Evolutionary conservation across 2,113 vertebrate genomes (phyloP).

Genomic region (Tyrannus savana): DNA sequence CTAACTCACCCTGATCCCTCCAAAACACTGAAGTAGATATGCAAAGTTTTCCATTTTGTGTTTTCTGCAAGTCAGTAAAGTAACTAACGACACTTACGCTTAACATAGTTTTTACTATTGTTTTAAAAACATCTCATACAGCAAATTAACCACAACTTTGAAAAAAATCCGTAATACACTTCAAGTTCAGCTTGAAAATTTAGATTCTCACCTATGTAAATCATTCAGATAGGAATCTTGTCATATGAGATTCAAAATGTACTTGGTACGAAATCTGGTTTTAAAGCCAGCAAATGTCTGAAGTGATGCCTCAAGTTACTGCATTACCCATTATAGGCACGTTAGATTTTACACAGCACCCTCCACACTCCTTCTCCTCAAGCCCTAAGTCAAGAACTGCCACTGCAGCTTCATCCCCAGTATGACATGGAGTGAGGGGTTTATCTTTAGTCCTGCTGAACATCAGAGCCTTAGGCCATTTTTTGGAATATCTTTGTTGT

Average conservation of each 20-base stretch:
- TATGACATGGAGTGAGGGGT: accelerated
- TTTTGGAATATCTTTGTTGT: not conserved
- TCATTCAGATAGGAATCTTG: not conserved
- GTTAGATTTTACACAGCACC: not conserved
- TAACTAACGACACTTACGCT: not conserved
- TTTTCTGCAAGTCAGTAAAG: not conserved
- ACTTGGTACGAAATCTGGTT: not conserved
- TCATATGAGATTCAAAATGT: not conserved
- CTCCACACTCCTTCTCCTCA: not conserved
- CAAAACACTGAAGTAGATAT: not conserved
- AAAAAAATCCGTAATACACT: not conserved
- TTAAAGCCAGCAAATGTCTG: not conserved
- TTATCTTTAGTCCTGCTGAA: not conserved
- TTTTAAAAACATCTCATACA: not conserved
- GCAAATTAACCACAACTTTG: not conserved
- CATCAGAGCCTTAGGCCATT: not conserved
- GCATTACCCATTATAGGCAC: not conserved
- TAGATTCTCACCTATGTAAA: not conserved
- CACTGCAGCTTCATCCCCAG: not conserved
- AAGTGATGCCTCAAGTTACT: not conserved
- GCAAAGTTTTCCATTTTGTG: not conserved
- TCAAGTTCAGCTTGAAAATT: not conserved
- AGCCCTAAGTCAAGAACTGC: not conserved
- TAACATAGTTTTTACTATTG: not conserved
- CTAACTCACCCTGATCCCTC: not conserved